Evolutionary conservation across 2,888 invertebrate genomes (phyloP), one percentile per base, ranked within the genome.

Genomic region (Hydrotaea cyrtoneurina): DNA sequence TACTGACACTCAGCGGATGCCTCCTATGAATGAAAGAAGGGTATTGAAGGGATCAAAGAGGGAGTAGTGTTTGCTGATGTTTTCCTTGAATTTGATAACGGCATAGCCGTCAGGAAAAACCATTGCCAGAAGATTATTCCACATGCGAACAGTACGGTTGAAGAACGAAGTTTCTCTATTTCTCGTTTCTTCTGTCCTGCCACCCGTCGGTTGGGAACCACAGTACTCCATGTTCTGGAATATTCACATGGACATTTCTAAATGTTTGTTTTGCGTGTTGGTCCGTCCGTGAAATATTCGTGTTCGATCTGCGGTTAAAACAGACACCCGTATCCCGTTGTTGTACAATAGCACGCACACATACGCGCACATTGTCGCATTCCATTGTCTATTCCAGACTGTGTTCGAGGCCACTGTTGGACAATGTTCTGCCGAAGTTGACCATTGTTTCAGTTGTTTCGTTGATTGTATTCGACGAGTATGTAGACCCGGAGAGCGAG

Each of bases 301-400:
- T 86, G 76, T 80, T 79, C 73, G 71, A 83, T 79, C 15, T 86
- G 86, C 50, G 82, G 85, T 83, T 57, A 76, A 64, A 62, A 55
- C 50, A 19, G 36, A 69, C 66, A 39, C 39, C 39, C 39, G n/a
- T 50, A 36, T 36, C 36, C 57, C 31, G n/a, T n/a, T n/a, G n/a
- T 53, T 39, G 31, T 55, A 17, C 21, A n/a, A 57, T 31, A 26
- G 31, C 62, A 36, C 26, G 36, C 8, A 62, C 39, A 13, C 39
- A 62, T n/a, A 15, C 62, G n/a, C 11, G 15, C 62, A 62, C 23
- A 15, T 36, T 31, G 31, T 4, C 2, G 7, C 39, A 39, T 10
- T 31, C 8, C 62, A 62, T 31, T 59, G 59, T 59, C 31, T 31
- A 31, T 31, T 31, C 31, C 7, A 31, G 31, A 39, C 39, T 7